These are phyloP conservation scores for Apamea monoglypha DNA, from an alignment of 2,888 invertebrate species.

Conservation along the genomic window DNA sequence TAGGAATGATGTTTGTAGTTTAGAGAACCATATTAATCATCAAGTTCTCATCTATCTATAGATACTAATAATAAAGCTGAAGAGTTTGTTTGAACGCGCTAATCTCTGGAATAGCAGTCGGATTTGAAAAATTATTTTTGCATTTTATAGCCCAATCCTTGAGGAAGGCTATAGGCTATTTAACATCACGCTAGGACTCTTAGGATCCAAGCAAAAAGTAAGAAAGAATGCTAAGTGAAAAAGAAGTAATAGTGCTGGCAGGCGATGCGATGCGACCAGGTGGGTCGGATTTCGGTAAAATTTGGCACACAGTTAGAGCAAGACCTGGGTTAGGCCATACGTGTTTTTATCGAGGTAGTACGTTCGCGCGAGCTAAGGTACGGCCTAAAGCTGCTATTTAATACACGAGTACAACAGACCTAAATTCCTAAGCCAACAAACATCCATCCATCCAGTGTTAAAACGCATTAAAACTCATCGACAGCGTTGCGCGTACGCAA, in stretches of 20 bases:
- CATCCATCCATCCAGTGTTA: neutral
- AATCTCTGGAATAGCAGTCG: too few relatives aligned
- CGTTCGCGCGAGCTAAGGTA: neutral
- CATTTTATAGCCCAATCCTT: too few relatives aligned
- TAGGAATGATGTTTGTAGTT: neutral
- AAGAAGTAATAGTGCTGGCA: too few relatives aligned
- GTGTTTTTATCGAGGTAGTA: neutral
- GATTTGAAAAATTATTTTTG: too few relatives aligned
- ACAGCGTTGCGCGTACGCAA: conserved; percentile 12
- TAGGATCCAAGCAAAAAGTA: too few relatives aligned
- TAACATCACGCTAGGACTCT: too few relatives aligned
- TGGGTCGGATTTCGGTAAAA: neutral
- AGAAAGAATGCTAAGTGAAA: too few relatives aligned
- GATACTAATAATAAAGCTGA: too few relatives aligned
- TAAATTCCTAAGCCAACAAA: neutral
- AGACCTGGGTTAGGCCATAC: neutral
- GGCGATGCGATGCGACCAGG: too few relatives aligned
- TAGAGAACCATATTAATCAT: neutral
- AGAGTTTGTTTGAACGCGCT: too few relatives aligned
- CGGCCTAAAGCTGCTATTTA: too few relatives aligned
- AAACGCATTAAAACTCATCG: conserved; percentile 15
- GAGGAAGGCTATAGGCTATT: too few relatives aligned
- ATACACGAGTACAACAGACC: neutral
- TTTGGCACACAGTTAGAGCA: neutral
- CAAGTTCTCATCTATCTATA: neutral